Conservation (phyloP, 2,113 vertebrate species). For the Platysteira castanea region DNA sequence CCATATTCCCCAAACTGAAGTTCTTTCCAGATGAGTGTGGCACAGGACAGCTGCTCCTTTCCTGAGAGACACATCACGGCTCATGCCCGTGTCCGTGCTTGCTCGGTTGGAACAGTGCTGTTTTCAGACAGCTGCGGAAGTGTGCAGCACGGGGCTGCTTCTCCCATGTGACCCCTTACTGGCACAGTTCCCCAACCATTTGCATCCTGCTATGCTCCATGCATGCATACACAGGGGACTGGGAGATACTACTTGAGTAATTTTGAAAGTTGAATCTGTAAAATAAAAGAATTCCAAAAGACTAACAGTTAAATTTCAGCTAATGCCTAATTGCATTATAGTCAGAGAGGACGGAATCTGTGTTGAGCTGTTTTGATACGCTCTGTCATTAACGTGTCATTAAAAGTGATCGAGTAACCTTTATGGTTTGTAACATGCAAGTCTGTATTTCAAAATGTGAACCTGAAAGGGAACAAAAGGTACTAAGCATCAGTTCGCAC, state of each 20-base stretch:
- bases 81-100: accelerated
- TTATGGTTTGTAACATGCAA: neutral
- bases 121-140: neutral
- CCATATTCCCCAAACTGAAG: neutral
- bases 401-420: slow-evolving; percentile 7
- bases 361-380: neutral
- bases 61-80: neutral
- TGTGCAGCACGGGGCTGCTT: neutral
- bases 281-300: neutral
- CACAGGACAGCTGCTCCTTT: neutral
- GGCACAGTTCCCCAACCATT: neutral
- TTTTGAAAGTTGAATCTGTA: neutral
- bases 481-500: slow-evolving; percentile 16
- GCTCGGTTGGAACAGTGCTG: neutral
- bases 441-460: slow-evolving; percentile 34
- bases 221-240: neutral
- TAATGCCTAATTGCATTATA: neutral
- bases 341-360: neutral
- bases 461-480: slow-evolving; percentile 51
- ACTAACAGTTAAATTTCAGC: neutral
- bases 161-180: neutral
- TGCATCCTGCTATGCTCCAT: neutral
- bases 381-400: neutral
- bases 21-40: neutral
- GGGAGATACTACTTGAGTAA: neutral